Base-by-base conservation (phyloP, 2,888 invertebrate species). In the Byasa hedistus region DNA sequence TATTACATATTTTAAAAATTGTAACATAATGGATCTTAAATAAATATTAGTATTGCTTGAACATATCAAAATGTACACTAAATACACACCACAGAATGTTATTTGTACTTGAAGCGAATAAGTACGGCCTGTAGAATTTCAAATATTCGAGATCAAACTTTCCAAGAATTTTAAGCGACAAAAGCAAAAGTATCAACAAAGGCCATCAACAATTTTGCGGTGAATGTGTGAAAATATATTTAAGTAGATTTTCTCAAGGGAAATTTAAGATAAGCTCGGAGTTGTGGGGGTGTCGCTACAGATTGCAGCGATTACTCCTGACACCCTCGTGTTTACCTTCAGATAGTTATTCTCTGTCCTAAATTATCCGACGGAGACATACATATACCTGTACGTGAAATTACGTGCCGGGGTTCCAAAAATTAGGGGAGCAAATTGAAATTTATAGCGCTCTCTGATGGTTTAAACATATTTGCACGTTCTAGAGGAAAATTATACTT, bases 241-340 rank as follows among this genome's bases (percentile, higher is more conserved):
- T 73, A 75, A 77, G 75, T 77, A 73, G 73, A 80, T 74, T 75
- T 78, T 78, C 91, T 80, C 88, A 8, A 70, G 89, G 89, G 91
- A 91, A 90, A 90, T 91, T 85, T 82, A 75, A 77, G 77, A 83
- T 85, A 83, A 85, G 79, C 77, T 77, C 76, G 69, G 72, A 71
- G 72, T 72, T 69, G 76, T 74, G 76, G 80, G 80, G 78, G 81
- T 57, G 62, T 81, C 79, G 77, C 76, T 76, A 77, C 84, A 87
- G 88, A 90, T 91, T 89, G 89, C 83, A 81, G 83, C 87, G 85
- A 89, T 89, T 87, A 89, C 84, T 86, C 78, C 81, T 79, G 81
- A 83, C 85, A 77, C 77, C 86, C 87, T 81, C 81, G 81, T 85
- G 89, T 87, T 88, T 87, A 83, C 86, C 77, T 72, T 51, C 74